Conservation (phyloP, 2,113 vertebrate genomes). For the Rhinoderma darwinii region DNA sequence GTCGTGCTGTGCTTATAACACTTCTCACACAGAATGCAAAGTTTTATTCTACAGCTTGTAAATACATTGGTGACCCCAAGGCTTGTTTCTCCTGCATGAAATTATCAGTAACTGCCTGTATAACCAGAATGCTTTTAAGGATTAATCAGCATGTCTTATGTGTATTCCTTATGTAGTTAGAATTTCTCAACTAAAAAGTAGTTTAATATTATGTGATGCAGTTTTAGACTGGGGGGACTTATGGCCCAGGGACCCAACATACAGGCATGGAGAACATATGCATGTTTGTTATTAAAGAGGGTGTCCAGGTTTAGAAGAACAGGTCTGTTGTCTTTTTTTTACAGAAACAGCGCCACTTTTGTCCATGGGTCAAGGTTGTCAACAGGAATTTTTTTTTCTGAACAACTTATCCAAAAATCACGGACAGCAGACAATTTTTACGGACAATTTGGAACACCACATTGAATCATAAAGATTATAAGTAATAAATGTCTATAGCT, state of each 20-base stretch:
- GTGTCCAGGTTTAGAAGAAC: no score
- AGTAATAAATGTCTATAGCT: no score
- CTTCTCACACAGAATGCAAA: background rate
- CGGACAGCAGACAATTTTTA: no score
- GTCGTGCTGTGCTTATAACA: conserved; percentile 6
- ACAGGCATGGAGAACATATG: background rate
- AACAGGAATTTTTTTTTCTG: no score
- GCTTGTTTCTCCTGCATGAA: background rate
- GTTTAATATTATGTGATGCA: background rate
- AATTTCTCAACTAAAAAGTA: background rate
- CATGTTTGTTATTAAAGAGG: background rate
- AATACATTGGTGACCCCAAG: conserved; percentile 6
- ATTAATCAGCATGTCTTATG: background rate
- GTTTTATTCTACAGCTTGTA: background rate
- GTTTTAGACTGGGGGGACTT: background rate
- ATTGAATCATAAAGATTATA: no score
- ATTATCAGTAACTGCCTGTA: background rate
- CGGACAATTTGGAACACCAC: no score
- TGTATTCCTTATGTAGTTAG: background rate
- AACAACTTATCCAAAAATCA: no score
- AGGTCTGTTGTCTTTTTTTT: no score
- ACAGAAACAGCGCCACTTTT: no score
- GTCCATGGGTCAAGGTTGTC: no score
- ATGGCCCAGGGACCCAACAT: background rate
- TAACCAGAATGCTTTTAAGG: background rate